Evolutionary conservation across 2,113 vertebrate species (phyloP).

Genomic region (Eudyptes chrysolophus): DNA sequence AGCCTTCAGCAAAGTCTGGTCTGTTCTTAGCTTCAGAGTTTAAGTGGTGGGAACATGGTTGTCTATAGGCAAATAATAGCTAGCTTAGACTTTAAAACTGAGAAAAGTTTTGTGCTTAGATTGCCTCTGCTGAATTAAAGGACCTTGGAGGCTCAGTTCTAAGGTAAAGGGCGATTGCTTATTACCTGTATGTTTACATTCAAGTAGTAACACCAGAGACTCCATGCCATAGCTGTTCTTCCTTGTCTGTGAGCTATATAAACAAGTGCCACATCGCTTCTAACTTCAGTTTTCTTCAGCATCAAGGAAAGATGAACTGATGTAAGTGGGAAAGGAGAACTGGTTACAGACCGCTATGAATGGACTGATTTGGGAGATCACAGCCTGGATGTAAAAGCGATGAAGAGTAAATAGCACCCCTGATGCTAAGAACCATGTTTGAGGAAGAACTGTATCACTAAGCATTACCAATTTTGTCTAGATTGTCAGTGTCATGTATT

Average conservation of each 20-base stretch:
- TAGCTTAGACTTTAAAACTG: not conserved
- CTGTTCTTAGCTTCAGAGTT: not conserved
- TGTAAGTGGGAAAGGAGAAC: not conserved
- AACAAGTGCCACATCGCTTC: not conserved
- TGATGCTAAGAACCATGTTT: not conserved
- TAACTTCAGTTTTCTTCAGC: not conserved
- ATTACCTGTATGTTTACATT: not conserved
- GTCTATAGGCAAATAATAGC: not conserved
- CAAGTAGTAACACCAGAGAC: not conserved
- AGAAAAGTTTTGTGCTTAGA: not conserved
- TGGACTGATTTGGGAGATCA: not conserved
- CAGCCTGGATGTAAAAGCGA: not conserved
- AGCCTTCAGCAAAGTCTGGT: not conserved
- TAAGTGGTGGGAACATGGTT: not conserved
- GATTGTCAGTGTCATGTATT: not conserved
- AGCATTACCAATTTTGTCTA: not conserved
- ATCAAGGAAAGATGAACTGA: not conserved
- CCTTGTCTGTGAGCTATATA: not conserved
- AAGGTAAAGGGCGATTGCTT: not conserved
- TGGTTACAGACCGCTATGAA: not conserved
- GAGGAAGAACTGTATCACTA: not conserved
- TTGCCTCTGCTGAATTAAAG: not conserved
- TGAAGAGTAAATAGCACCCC: not conserved
- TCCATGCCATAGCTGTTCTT: not conserved
- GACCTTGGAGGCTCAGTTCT: not conserved